These are phyloP conservation scores for Tringa solitaria DNA, from an alignment of 2,113 vertebrate species.

Conservation along the genomic window DNA sequence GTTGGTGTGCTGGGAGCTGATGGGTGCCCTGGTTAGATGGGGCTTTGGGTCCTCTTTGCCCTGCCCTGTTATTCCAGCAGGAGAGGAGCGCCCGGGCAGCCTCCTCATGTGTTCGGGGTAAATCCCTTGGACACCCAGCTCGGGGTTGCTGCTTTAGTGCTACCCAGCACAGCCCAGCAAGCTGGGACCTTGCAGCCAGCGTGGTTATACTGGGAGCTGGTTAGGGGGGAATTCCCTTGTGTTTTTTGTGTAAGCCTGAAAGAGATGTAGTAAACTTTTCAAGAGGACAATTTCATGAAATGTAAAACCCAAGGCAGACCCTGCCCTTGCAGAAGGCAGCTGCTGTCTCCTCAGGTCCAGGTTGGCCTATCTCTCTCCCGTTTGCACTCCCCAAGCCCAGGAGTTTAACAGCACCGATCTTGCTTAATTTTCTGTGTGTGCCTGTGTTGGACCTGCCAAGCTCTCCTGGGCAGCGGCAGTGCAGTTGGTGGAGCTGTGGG, in stretches of 20 bases:
- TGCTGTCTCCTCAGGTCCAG: background rate
- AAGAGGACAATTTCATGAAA: background rate
- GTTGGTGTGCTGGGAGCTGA: background rate
- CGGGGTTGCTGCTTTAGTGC: background rate
- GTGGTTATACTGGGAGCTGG: background rate
- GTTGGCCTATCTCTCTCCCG: background rate
- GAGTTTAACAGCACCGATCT: rapidly evolving
- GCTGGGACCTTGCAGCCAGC: background rate
- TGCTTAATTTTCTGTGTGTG: rapidly evolving
- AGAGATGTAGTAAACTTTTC: rapidly evolving
- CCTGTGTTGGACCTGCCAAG: background rate
- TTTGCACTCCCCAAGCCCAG: rapidly evolving
- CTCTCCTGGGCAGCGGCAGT: background rate
- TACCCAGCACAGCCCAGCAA: background rate
- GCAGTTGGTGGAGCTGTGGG: background rate
- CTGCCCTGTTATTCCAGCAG: background rate
- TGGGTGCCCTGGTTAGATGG: background rate
- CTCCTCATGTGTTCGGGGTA: background rate
- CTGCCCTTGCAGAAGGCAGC: background rate
- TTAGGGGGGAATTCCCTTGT: too few species aligned
- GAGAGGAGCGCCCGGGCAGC: rapidly evolving
- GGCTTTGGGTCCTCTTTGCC: background rate
- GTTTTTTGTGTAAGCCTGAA: background rate
- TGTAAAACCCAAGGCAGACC: background rate
- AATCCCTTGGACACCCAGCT: background rate